Conservation (phyloP, 2,888 invertebrate genomes). For the Willowsia nigromaculata region DNA sequence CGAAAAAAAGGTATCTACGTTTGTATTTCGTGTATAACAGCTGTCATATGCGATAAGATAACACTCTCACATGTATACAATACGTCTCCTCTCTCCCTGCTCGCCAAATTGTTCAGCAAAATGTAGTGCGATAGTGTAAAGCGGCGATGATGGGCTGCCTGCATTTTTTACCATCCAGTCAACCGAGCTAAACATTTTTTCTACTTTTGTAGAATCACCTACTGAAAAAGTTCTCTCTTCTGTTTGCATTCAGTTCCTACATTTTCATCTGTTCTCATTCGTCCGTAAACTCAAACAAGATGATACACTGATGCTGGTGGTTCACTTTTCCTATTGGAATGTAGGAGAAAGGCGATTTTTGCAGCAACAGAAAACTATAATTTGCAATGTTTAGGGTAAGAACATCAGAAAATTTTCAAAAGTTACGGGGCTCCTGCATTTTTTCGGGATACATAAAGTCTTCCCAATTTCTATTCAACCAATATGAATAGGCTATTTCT, state of each 20-base stretch:
- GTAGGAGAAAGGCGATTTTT: not conserved
- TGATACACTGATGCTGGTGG: not conserved
- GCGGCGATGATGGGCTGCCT: not conserved
- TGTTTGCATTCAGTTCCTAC: constrained; percentile 7
- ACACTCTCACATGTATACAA: not conserved
- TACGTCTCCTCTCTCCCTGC: not conserved
- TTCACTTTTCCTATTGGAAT: not conserved
- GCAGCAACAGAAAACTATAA: not conserved
- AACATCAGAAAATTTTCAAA: no score
- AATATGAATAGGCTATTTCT: no score
- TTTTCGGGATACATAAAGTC: no score
- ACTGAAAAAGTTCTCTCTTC: constrained; percentile 8
- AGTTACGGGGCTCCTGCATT: no score
- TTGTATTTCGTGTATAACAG: not conserved
- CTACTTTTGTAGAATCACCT: not conserved
- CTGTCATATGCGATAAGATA: not conserved
- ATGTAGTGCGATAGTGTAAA: not conserved
- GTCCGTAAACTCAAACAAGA: not conserved
- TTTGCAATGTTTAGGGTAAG: no score
- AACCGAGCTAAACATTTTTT: not conserved
- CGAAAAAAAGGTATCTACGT: not conserved
- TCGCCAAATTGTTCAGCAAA: not conserved
- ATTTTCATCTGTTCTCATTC: constrained; percentile 13
- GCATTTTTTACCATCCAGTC: not conserved
- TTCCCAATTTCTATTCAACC: no score